These are phyloP conservation scores for Catocala sponsa DNA, from an alignment of 2,888 invertebrate genomes.

Conservation along the genomic window DNA sequence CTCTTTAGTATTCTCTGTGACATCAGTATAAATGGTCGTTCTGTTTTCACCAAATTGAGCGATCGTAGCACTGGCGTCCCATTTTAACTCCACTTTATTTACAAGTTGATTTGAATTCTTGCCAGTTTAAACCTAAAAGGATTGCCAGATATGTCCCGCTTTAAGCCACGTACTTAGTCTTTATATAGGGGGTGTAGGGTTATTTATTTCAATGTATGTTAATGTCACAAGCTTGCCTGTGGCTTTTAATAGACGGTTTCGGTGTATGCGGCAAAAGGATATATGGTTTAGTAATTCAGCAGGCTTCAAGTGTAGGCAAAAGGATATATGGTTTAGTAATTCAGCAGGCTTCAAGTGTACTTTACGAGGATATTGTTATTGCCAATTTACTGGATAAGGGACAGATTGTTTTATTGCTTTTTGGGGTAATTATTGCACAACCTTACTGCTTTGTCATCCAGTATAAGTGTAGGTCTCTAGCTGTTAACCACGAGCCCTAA, in stretches of 20 bases:
- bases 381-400: too few relatives aligned
- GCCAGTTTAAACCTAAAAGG: slow-evolving; percentile 53
- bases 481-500: too few relatives aligned
- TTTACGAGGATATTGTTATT: too few relatives aligned
- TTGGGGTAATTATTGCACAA: too few relatives aligned
- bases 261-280: too few relatives aligned
- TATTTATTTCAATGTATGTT: slow-evolving; percentile 13
- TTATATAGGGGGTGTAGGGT: background rate
- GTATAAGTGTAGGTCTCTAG: too few relatives aligned
- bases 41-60: slow-evolving; percentile 59
- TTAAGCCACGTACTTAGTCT: slow-evolving; percentile 7
- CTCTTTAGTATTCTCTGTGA: slow-evolving; percentile 39
- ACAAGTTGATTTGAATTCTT: slow-evolving; percentile 67
- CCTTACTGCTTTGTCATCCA: too few relatives aligned
- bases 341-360: background rate
- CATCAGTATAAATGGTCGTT: slow-evolving; percentile 37
- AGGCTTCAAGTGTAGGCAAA: too few relatives aligned
- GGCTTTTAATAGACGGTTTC: background rate
- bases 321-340: background rate
- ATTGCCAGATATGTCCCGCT: slow-evolving; percentile 1
- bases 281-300: background rate
- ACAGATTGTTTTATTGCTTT: too few relatives aligned
- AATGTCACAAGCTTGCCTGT: background rate
- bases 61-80: slow-evolving; percentile 46
- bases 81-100: slow-evolving; percentile 59